Evolutionary conservation across 2,888 invertebrate species (phyloP), one percentile per base, ranked within the genome.

Genomic region (Empis stercorea): DNA sequence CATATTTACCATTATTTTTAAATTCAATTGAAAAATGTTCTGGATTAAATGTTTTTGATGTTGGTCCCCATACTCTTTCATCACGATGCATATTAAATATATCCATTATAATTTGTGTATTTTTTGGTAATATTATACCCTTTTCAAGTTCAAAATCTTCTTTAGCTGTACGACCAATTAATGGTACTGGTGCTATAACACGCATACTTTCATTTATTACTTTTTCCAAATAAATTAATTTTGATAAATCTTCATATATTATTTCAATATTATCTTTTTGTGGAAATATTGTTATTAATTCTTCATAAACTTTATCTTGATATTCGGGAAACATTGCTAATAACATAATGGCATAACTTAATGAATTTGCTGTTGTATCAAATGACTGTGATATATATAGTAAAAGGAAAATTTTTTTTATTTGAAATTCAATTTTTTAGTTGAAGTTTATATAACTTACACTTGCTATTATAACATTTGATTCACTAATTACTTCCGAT

Each of bases 41-140:
- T 4, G 34, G 34, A 57, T 68, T 61, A 27, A 68, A 68, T 6
- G 49, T 54, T 27, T 61, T 57, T 5, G 68, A 64, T n/a, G 64
- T 57, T 1, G 54, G 49, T 2, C 69, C 69, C 68, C 68, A 68
- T 47, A 64, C 59, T 17, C 58, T 52, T 17, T 57, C 55, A 43
- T 60, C 59, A 5, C 68, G 62, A 51, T 68, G 68, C 59, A 68
- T 54, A 41, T 63, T 58, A 37, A 61, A 67, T 13, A 66, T 62
- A 45, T 63, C 57, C 3, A 65, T 59, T 4, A 58, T 61, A 10
- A 66, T 58, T 52, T 66, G 64, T 3, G 64, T 46, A 1, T 66
- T 66, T 30, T 58, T 54, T 1, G 66, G 66, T 15, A 65, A 30
- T 4, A 61, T 51, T 20, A 66, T 41, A 13, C 63, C 65, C 32